Base-by-base conservation (phyloP, 2,797 vertebrate species). In the Gymnoscopelus microlampas region DNA sequence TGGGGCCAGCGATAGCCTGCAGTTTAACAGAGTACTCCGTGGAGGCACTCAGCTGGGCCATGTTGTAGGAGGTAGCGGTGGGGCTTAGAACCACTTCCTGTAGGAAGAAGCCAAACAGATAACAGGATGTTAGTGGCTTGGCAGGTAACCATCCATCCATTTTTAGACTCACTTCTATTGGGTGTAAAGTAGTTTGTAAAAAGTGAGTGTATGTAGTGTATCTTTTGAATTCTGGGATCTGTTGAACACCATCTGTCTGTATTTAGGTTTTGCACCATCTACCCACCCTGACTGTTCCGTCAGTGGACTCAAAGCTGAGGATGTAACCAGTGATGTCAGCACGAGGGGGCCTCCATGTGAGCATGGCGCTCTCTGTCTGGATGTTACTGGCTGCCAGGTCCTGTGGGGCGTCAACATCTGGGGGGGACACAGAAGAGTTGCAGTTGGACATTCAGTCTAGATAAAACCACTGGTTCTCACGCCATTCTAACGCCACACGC, bases 281-380 rank as follows among this genome's bases (percentile, higher is more conserved):
- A 75, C 85, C 70, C 88, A 99, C 98, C 93, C 96, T 95, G 73
- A 96, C 81, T 67, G 76, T 88, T 57, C 96, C 96, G 3, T 97
- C 96, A 0, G 92, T 63, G 0, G 97, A 95, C 87, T 97, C 93
- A 0, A 96, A 98, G 87, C 96, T 96, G 68, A 99, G 92, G 65
- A 97, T 95, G 87, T 98, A 98, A 0, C 91, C 96, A 0, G 95
- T 97, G 88, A 98, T 95, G 11, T 95, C 90, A 3, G 96, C 97
- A 3, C 91, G 93, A 0, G 97, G 97, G 3, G 96, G 91, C 76
- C 87, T 95, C 98, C 98, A 99, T 0, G 91, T 95, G 56, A 99
- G 89, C 86, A 95, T 68, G 15, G 95, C 93, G 13, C 92, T 95
- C 85, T 98, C 97, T 0, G 95, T 95, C 88, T 96, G 96, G 83